These are phyloP conservation scores for Corythornis madagascariensis DNA, from an alignment of 2,113 vertebrate species.

Conservation along the genomic window DNA sequence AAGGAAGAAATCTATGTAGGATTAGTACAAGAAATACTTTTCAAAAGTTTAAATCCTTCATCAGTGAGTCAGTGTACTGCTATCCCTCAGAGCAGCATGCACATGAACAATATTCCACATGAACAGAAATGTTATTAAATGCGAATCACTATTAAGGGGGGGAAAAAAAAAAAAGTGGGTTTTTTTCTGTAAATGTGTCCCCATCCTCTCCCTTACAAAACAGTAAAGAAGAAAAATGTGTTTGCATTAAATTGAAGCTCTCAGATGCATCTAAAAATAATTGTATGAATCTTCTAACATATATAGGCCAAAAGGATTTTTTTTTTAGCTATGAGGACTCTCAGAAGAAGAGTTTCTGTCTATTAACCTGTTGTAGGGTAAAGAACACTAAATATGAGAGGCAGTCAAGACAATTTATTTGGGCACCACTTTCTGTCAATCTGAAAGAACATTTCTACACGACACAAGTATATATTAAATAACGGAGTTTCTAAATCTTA, in stretches of 20 bases:
- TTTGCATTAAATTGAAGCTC: neutral
- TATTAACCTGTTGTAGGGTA: neutral
- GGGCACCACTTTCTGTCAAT: neutral
- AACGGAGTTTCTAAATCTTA: neutral
- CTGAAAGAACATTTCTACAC: neutral
- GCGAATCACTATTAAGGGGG: neutral
- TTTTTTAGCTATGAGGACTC: neutral
- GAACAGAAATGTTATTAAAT: neutral
- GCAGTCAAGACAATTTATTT: neutral
- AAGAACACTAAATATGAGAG: neutral
- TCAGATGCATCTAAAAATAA: neutral
- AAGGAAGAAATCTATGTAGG: neutral
- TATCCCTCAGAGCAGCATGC: neutral
- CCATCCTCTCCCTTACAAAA: neutral
- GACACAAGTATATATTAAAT: neutral
- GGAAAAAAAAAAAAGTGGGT: neutral
- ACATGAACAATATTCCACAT: neutral
- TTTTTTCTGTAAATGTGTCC: neutral
- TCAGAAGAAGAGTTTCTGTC: neutral
- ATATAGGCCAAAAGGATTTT: neutral
- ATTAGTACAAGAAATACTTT: neutral
- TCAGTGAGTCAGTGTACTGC: neutral
- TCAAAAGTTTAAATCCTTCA: neutral
- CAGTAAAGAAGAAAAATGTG: neutral
- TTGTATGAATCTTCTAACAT: neutral